Base-by-base conservation (phyloP, 2,888 invertebrate species). In the Andrena praecox region DNA sequence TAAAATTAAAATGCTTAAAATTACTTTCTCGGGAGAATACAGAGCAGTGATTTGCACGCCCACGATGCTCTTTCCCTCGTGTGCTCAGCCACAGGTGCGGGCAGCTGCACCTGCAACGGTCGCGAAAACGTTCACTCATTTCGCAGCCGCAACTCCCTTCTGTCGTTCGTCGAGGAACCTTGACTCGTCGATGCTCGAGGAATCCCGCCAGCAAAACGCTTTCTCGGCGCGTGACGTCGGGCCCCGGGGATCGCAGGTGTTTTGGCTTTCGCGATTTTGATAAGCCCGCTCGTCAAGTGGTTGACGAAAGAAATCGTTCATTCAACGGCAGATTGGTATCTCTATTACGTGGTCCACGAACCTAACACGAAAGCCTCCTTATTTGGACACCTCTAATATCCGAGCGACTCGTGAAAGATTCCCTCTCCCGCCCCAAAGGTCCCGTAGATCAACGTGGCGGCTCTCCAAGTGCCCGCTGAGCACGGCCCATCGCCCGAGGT, bases 41-140 rank as follows among this genome's bases (percentile, higher is more conserved):
- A 6, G 27, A 50, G 48, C 67, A 16, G 74, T 71, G 83, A 81
- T 84, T 83, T 72, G 59, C 52, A 80, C 69, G 69, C 66, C 35
- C 70, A 70, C 56, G 59, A 31, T 48, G 42, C 42, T 42, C 42
- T 16, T 42, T 42, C 56, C 59, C 16, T 20, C 54, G 42, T 20
- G 20, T 24, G 20, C 10, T 10, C 10, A 12, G 16, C 29, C 54
- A 80, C 82, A 76, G 72, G 72, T 74, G 71, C 74, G 76, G n/a
- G 67, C 70, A 48, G 48, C 48, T 75, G 77, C 82, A 81, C 81
- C 77, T 77, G 81, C 71, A 71, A 59, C 52, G 29, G 33, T 33
- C 33, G 56, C 52, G 54, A 63, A 16, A 77, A 75, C 66, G 31
- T 42, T 48, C 7, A 7, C 27, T 62, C 52, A 35, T 67, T 73